Evolutionary conservation across 2,797 vertebrate genomes (phyloP).

Genomic region (Sebastes elongatus): DNA sequence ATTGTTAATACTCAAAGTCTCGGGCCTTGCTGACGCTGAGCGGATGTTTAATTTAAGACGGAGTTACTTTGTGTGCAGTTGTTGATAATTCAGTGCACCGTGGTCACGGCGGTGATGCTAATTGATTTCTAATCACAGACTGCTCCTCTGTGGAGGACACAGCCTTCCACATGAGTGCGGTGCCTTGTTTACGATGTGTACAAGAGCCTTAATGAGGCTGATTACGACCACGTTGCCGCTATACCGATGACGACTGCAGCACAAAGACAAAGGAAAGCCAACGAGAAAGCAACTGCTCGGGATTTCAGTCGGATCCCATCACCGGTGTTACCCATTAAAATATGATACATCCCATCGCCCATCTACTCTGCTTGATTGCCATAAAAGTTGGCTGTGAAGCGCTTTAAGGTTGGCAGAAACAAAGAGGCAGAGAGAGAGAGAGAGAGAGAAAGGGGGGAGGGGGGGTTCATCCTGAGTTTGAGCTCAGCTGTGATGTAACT

Average conservation of each 20-base stretch:
- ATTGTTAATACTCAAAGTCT: background rate
- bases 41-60: background rate
- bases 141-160: background rate
- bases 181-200: background rate
- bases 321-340: background rate
- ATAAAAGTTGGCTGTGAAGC: slow-evolving; percentile 19
- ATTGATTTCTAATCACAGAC: slow-evolving; percentile 9
- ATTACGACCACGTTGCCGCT: background rate
- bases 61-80: background rate
- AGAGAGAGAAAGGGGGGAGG: background rate
- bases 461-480: slow-evolving; percentile 61
- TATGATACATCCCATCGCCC: background rate
- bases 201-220: slow-evolving; percentile 6
- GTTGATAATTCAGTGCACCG: background rate
- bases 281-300: background rate
- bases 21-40: background rate
- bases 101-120: background rate
- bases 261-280: background rate
- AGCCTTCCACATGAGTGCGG: background rate
- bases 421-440: slow-evolving; percentile 6
- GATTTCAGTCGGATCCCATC: background rate
- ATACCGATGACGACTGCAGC: background rate
- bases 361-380: background rate
- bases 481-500: slow-evolving; percentile 69
- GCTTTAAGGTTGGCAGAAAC: slow-evolving; percentile 33